Conservation (phyloP, 2,797 vertebrate genomes). For the Dryobates pubescens region DNA sequence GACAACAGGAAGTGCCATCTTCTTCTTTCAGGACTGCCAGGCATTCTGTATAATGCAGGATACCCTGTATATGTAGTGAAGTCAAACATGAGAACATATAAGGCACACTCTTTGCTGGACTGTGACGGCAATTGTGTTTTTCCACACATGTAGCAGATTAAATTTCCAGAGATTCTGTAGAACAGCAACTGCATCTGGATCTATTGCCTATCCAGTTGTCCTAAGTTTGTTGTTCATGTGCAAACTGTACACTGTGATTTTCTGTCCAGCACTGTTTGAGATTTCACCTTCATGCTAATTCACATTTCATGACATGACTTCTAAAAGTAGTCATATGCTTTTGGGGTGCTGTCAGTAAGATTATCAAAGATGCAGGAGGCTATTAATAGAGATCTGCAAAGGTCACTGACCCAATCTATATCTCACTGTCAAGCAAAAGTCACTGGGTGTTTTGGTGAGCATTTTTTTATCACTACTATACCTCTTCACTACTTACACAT, state of each 20-base stretch:
- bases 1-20: background rate
- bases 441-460: background rate
- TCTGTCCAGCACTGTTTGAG: background rate
- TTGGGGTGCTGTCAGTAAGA: background rate
- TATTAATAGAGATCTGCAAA: background rate
- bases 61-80: conserved; percentile 27
- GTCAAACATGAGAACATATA: background rate
- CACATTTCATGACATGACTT: background rate
- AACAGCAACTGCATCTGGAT: background rate
- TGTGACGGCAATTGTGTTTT: background rate
- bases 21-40: background rate
- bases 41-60: background rate
- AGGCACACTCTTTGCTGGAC: background rate
- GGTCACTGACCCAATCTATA: background rate
- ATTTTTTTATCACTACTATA: background rate
- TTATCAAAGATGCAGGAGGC: background rate
- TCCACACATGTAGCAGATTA: background rate
- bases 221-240: background rate
- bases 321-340: background rate
- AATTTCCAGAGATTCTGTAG: background rate
- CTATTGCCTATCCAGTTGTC: background rate
- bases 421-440: background rate
- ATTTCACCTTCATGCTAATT: background rate
- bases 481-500: background rate
- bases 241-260: background rate